Evolutionary conservation across 2,113 vertebrate species (phyloP).

Genomic region (Hippocampus barbouri): DNA sequence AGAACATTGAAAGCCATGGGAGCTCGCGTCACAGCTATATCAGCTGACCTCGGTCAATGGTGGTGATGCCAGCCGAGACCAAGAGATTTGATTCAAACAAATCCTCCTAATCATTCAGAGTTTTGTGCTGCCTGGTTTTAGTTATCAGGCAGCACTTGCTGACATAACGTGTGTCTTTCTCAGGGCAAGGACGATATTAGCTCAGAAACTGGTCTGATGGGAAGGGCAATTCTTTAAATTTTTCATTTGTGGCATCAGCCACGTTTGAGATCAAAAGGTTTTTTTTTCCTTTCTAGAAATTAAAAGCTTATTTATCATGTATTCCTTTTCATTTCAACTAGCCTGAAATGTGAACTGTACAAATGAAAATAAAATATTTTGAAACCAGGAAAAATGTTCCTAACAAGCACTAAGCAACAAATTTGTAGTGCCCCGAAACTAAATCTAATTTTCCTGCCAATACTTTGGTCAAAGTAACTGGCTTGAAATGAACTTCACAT

Average conservation of each 20-base stretch:
- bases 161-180: not conserved
- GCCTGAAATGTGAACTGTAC: not conserved
- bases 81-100: constrained; percentile 13
- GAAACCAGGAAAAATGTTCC: not conserved
- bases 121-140: constrained; percentile 6
- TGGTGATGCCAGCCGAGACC: not conserved
- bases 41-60: constrained; percentile 35
- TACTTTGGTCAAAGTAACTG: no score
- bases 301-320: not conserved
- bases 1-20: constrained; percentile 42
- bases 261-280: no score
- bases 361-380: not conserved
- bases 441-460: no score
- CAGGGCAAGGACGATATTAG: not conserved
- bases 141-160: not conserved
- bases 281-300: no score
- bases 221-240: no score
- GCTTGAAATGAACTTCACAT: not conserved
- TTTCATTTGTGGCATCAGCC: not conserved
- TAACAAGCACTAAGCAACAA: not conserved
- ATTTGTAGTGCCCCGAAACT: not conserved
- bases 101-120: constrained; percentile 4
- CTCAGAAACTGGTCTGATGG: not conserved
- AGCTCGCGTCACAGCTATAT: constrained; percentile 25
- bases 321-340: constrained; percentile 1